A percentile compares a stretch with the other conserved stretches of the same genome.
Evolutionary conservation across 2,797 vertebrate species (phyloP).

Genomic region (Arctocebus calabarensis): DNA sequence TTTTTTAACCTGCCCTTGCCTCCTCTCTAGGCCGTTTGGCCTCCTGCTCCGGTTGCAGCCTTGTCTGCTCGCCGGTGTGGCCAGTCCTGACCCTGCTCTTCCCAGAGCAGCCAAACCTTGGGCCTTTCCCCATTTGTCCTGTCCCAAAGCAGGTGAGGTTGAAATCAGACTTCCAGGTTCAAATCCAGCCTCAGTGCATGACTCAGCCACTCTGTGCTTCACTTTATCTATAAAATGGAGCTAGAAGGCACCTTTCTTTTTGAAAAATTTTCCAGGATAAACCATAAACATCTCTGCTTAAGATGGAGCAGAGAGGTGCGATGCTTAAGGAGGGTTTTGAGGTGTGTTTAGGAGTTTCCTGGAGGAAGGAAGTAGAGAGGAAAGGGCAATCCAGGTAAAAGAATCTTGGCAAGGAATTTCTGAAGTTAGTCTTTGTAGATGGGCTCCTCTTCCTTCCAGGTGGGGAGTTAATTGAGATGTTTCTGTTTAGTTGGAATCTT

Average conservation of each 20-base stretch:
- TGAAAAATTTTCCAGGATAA: background rate
- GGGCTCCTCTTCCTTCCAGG: background rate
- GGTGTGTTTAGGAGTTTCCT: background rate
- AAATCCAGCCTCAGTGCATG: background rate
- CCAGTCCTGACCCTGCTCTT: background rate
- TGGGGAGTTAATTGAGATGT: background rate
- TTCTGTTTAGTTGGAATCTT: background rate
- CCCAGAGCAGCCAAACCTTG: background rate
- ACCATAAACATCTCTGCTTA: no score
- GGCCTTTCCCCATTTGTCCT: background rate
- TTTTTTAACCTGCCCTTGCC: background rate
- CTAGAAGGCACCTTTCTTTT: background rate
- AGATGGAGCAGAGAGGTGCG: background rate
- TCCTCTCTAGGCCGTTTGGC: background rate
- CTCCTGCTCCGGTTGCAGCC: background rate
- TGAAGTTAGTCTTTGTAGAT: background rate
- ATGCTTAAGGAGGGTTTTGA: background rate
- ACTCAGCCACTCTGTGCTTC: fast-evolving
- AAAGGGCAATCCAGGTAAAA: background rate
- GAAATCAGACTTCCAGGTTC: background rate
- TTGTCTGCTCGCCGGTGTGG: fast-evolving
- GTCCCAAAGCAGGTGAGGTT: background rate
- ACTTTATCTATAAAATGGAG: background rate
- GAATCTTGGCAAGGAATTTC: background rate
- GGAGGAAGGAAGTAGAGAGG: no score